These are phyloP conservation scores for Fulmarus glacialis DNA, from an alignment of 2,113 vertebrate genomes.

Conservation along the genomic window DNA sequence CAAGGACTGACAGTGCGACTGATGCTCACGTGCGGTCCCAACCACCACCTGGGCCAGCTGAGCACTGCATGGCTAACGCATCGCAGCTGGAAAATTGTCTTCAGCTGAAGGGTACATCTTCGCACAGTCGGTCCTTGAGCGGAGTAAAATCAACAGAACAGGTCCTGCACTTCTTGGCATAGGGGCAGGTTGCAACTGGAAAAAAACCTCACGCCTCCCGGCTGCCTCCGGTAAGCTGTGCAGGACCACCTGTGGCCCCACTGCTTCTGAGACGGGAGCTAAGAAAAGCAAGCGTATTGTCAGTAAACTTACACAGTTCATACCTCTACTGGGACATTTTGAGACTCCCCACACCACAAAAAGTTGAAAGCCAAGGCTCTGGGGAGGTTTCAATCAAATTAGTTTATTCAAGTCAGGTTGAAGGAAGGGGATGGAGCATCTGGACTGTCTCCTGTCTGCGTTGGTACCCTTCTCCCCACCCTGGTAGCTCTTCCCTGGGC, in stretches of 20 bases:
- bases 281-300: not conserved
- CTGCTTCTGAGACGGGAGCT: not conserved
- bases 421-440: not conserved
- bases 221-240: not conserved
- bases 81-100: not conserved
- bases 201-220: rapidly evolving
- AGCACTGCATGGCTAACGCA: not conserved
- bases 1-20: not conserved
- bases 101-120: not conserved
- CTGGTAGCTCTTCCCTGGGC: not conserved
- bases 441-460: not conserved
- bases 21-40: rapidly evolving
- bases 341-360: not conserved
- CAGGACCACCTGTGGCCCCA: not conserved
- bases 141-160: not conserved
- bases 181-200: not conserved
- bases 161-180: not conserved
- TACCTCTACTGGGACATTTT: not conserved
- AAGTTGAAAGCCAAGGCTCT: not conserved
- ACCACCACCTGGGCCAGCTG: not conserved
- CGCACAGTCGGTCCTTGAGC: not conserved
- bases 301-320: not conserved
- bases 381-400: not conserved
- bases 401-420: not conserved
- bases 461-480: not conserved